phyloP scores from a whole-genome alignment of 2,888 invertebrate genomes.

The Metalampra italica region DNA sequence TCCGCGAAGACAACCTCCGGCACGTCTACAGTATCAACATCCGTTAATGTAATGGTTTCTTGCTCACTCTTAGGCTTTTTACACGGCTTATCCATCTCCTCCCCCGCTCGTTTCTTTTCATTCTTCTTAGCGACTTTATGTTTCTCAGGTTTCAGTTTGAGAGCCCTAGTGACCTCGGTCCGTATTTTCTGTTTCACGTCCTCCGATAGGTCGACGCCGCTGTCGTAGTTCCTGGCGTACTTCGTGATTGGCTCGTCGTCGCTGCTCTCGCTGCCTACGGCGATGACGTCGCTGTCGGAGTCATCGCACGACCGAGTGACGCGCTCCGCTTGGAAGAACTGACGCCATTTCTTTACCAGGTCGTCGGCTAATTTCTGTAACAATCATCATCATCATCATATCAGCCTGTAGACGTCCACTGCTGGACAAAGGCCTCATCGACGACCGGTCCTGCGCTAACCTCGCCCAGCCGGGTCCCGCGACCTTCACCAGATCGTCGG shows the following conservation, averaged over 20 bases:
- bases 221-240: conserved; percentile 47
- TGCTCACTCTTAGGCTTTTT: conserved; percentile 14
- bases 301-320: conserved; percentile 10
- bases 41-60: conserved; percentile 1
- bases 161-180: conserved; percentile 34
- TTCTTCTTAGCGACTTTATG: conserved; percentile 13
- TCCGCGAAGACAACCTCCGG: conserved; percentile 57
- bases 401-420: too few species aligned
- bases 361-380: conserved; percentile 47
- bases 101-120: not conserved
- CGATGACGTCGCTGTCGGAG: conserved; percentile 5
- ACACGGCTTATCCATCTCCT: not conserved
- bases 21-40: not conserved
- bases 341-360: conserved; percentile 43
- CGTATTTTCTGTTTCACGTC: conserved; percentile 46
- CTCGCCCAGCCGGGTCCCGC: too few species aligned
- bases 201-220: conserved; percentile 46
- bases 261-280: conserved; percentile 29
- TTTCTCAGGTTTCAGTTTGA: conserved; percentile 19
- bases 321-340: conserved; percentile 35
- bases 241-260: conserved; percentile 67
- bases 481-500: too few species aligned
- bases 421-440: too few species aligned
- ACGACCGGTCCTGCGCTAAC: too few species aligned
- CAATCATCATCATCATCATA: not conserved